These are phyloP conservation scores for Cryptoprocta ferox DNA, from an alignment of 2,797 vertebrate species.

Conservation along the genomic window DNA sequence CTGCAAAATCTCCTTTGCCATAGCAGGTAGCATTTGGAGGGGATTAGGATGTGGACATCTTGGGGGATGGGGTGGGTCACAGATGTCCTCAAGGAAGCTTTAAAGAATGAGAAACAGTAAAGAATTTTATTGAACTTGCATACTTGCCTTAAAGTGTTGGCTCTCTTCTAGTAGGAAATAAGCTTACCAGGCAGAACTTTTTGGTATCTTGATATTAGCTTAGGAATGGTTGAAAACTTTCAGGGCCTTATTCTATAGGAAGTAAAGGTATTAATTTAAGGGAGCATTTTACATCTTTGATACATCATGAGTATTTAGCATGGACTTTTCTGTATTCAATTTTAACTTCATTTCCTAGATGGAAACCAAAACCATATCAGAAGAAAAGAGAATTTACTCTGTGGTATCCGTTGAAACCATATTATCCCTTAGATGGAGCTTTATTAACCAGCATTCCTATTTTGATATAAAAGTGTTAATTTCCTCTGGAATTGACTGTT, in stretches of 20 bases:
- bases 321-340: neutral
- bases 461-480: neutral
- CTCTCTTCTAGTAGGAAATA: neutral
- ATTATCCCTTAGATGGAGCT: neutral
- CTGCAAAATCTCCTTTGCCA: neutral
- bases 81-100: neutral
- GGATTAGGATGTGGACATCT: neutral
- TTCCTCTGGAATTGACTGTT: neutral
- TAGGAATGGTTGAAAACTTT: neutral
- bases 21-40: neutral
- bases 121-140: neutral
- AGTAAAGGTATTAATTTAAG: neutral
- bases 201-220: neutral
- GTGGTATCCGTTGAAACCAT: neutral
- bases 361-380: neutral
- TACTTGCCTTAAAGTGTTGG: neutral
- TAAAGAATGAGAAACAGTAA: neutral
- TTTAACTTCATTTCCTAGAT: neutral
- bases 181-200: neutral
- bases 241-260: neutral
- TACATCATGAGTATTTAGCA: neutral
- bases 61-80: neutral
- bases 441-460: neutral
- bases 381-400: neutral
- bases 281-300: neutral